Evolutionary conservation across 2,888 invertebrate species (phyloP).

Genomic region (Auanema sp.): DNA sequence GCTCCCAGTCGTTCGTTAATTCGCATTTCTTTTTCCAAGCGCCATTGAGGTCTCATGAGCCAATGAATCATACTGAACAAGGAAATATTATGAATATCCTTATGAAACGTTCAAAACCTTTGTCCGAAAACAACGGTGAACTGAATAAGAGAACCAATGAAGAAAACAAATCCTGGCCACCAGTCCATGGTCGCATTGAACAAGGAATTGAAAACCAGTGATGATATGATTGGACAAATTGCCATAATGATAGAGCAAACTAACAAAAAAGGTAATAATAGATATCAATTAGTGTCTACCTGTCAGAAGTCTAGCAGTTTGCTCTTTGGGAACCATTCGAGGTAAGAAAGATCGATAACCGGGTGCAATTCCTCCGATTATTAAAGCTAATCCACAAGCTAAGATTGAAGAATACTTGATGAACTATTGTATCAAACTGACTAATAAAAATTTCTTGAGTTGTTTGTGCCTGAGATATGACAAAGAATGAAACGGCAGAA

Average conservation of each 20-base stretch:
- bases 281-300: slow-evolving; percentile 8
- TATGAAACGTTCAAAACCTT: slow-evolving; percentile 29
- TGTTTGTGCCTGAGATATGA: slow-evolving; percentile 45
- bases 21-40: slow-evolving; percentile 28
- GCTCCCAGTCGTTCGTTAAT: neutral
- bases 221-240: slow-evolving; percentile 53
- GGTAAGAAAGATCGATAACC: slow-evolving; percentile 58
- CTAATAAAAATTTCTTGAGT: slow-evolving; percentile 48
- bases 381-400: slow-evolving; percentile 45
- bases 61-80: slow-evolving; percentile 38
- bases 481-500: slow-evolving; percentile 33
- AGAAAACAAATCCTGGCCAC: slow-evolving; percentile 60
- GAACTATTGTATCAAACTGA: slow-evolving; percentile 19
- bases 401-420: slow-evolving; percentile 17
- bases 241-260: slow-evolving; percentile 49
- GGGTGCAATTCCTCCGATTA: slow-evolving; percentile 50
- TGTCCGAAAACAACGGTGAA: slow-evolving; percentile 44
- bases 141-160: slow-evolving; percentile 47
- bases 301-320: slow-evolving; percentile 56
- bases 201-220: slow-evolving; percentile 51
- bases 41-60: slow-evolving; percentile 49
- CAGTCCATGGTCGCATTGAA: slow-evolving; percentile 48
- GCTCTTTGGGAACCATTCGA: slow-evolving; percentile 58
- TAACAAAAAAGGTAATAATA: slow-evolving; percentile 2
- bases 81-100: neutral